Evolutionary conservation across 2,113 vertebrate species (phyloP).

Genomic region (Tragelaphus scriptus): DNA sequence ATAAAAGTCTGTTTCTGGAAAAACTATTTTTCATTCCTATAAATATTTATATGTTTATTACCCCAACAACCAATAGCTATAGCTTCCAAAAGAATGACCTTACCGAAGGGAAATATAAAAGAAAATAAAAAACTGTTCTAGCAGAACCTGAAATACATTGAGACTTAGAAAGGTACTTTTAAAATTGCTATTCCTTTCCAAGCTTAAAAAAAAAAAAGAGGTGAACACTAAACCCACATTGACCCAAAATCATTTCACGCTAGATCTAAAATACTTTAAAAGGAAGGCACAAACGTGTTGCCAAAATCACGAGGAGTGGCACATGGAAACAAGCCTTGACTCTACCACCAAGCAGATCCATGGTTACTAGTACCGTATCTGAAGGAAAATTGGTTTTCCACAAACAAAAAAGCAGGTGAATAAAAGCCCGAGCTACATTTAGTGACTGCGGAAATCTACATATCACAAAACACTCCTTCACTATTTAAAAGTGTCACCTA

Average conservation of each 20-base stretch:
- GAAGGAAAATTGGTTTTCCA: not conserved
- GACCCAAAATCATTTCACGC: not conserved
- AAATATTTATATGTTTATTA: conserved; percentile 37
- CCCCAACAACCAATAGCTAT: not conserved
- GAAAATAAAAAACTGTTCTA: not conserved
- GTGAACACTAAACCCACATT: not conserved
- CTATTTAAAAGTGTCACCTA: not conserved
- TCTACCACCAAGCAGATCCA: not conserved
- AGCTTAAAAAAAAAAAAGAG: not conserved
- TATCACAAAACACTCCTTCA: not conserved
- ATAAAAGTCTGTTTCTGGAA: not conserved
- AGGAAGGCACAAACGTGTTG: not conserved
- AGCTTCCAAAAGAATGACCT: not conserved
- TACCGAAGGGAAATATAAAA: not conserved
- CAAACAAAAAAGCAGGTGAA: not conserved
- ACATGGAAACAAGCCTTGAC: not conserved
- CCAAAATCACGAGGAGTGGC: not conserved
- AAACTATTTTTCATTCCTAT: not conserved
- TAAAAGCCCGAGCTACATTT: not conserved
- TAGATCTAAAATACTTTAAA: not conserved
- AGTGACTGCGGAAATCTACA: not conserved
- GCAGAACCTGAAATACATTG: not conserved
- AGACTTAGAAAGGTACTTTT: not conserved
- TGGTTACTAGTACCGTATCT: not conserved
- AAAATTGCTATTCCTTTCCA: not conserved